These are phyloP conservation scores for human (Homo sapiens) DNA, from an alignment of 2,113 vertebrate species.

Conservation along the genomic window DNA sequence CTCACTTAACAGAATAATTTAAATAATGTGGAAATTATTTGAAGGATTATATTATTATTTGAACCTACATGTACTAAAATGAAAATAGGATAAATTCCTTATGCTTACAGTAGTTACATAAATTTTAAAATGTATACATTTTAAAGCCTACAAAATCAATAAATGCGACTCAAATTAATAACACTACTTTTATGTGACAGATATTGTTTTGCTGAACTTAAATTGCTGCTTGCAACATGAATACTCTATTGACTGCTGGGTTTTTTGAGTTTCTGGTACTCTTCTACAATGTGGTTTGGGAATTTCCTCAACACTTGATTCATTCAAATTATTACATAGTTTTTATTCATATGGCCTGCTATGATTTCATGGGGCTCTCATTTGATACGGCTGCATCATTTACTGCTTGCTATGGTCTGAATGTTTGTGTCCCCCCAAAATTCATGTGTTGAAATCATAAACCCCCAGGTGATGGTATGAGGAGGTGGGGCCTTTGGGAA, in stretches of 20 bases:
- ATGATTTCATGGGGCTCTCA: background rate
- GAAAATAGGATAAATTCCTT: conserved; percentile 3
- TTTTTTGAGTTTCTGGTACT: background rate
- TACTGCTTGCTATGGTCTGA: background rate
- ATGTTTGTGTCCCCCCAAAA: background rate
- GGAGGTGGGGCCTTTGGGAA: background rate
- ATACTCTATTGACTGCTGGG: background rate
- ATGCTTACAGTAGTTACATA: background rate
- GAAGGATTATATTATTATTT: conserved; percentile 28
- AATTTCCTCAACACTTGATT: conserved; percentile 12
- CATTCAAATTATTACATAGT: background rate
- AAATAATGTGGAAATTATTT: conserved; percentile 22
- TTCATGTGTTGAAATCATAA: background rate
- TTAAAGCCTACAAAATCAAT: background rate
- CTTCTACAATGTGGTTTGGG: background rate
- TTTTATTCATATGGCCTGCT: background rate
- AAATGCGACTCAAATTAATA: background rate
- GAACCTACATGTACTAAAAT: background rate
- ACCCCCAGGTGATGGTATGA: background rate
- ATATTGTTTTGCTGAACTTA: conserved; percentile 2
- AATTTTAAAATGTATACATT: background rate
- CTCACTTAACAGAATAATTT: background rate
- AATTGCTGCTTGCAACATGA: background rate
- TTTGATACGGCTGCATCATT: background rate
- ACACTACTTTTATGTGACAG: background rate